A percentile compares a stretch with the other conserved stretches of the same genome.
Evolutionary conservation across 2,797 vertebrate genomes (phyloP).

Genomic region (Carcharodon carcharias): DNA sequence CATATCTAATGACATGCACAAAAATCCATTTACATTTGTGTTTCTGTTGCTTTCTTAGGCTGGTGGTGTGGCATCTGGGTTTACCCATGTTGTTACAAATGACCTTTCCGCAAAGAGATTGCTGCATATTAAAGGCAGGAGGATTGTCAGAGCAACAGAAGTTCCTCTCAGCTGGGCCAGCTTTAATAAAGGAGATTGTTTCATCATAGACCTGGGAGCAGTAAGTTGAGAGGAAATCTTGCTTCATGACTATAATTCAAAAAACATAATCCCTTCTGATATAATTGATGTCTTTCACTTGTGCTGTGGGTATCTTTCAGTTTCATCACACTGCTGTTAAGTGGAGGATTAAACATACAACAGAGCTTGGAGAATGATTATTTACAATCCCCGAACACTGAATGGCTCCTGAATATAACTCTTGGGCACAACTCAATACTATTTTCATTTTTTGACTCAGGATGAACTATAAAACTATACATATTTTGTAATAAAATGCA

Average conservation of each 20-base stretch:
- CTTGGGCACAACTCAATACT: not conserved
- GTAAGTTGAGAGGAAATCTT: slow-evolving; percentile 55
- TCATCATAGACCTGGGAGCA: slow-evolving; percentile 76
- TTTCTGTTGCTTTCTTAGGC: slow-evolving; percentile 53
- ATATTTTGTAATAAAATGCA: not conserved
- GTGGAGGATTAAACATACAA: not conserved
- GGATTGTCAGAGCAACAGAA: slow-evolving; percentile 76
- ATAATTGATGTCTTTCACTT: not conserved
- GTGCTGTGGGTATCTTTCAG: not conserved
- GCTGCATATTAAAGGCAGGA: slow-evolving; percentile 78
- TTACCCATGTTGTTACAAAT: slow-evolving; percentile 80
- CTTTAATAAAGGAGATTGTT: slow-evolving; percentile 85
- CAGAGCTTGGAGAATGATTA: not conserved
- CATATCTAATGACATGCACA: not conserved
- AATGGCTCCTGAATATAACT: not conserved
- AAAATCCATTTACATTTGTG: not conserved
- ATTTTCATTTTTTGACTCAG: not conserved
- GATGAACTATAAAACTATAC: not conserved
- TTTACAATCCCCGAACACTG: not conserved
- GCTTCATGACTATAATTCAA: not conserved
- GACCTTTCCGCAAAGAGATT: slow-evolving; percentile 69
- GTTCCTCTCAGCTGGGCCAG: slow-evolving; percentile 73
- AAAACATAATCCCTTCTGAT: not conserved
- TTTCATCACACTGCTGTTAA: not conserved
- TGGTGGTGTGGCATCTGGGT: slow-evolving; percentile 77